Evolutionary conservation across 2,888 invertebrate genomes (phyloP).

Genomic region (Exocentrus adspersus): DNA sequence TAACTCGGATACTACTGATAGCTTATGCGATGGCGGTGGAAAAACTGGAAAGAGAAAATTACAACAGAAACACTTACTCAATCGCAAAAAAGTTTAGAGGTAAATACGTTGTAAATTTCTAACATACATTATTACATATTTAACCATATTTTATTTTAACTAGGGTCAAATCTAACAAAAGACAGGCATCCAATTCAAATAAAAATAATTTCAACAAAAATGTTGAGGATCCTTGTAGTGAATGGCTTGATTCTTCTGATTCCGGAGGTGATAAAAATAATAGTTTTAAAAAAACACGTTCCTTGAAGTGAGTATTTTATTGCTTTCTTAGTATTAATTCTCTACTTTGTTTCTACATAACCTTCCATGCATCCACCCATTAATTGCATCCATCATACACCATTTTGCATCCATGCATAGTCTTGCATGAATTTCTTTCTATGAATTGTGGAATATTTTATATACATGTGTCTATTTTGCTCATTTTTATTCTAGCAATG

Average conservation of each 20-base stretch:
- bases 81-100: neutral
- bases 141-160: neutral
- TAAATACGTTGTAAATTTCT: neutral
- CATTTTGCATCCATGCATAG: too few relatives aligned
- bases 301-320: neutral
- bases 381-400: too few relatives aligned
- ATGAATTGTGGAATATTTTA: too few relatives aligned
- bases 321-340: too few relatives aligned
- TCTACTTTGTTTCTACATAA: too few relatives aligned
- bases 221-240: neutral
- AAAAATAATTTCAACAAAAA: neutral
- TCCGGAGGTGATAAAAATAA: neutral
- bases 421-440: too few relatives aligned
- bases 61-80: neutral
- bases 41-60: neutral
- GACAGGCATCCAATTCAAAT: neutral
- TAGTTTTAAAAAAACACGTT: neutral
- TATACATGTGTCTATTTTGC: too few relatives aligned
- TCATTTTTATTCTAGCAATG: too few relatives aligned
- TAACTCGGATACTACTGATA: too few relatives aligned
- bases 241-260: neutral
- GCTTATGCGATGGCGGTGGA: neutral
- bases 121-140: too few relatives aligned
- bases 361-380: too few relatives aligned
- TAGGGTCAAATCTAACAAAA: neutral